Conservation (phyloP, 2,888 invertebrate genomes). For the Idaea straminata region DNA sequence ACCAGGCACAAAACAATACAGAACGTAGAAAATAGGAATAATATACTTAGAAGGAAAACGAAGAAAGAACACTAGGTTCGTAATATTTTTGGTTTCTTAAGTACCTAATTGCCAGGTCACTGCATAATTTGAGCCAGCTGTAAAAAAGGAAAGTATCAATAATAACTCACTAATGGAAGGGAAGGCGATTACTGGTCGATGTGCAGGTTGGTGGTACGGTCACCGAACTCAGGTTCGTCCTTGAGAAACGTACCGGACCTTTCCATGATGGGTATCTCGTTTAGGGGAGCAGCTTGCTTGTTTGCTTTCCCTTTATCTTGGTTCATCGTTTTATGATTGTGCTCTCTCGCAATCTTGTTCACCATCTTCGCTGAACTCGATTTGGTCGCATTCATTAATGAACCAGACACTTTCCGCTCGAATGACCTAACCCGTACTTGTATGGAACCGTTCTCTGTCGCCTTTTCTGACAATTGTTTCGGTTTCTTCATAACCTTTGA, state of each 20-base stretch:
- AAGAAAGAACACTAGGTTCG: too few relatives aligned
- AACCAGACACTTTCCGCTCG: slow-evolving; percentile 49
- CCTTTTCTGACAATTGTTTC: background rate
- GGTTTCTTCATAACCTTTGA: background rate
- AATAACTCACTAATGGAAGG: background rate
- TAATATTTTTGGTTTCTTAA: too few relatives aligned
- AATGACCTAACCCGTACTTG: background rate
- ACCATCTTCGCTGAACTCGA: slow-evolving; percentile 81
- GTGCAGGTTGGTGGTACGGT: slow-evolving; percentile 52
- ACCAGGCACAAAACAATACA: too few relatives aligned
- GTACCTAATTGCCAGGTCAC: background rate
- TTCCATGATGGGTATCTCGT: slow-evolving; percentile 62
- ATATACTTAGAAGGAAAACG: too few relatives aligned
- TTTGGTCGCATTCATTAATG: slow-evolving; percentile 79
- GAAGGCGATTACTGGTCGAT: slow-evolving; percentile 36
- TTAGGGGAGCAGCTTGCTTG: slow-evolving; percentile 19
- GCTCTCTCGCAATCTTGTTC: slow-evolving; percentile 52
- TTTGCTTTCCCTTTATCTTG: slow-evolving; percentile 17
- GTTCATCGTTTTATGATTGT: slow-evolving; percentile 20
- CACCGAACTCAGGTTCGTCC: slow-evolving; percentile 83
- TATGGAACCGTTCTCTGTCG: slow-evolving; percentile 15
- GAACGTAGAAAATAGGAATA: too few relatives aligned
- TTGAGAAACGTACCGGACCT: slow-evolving; percentile 88
- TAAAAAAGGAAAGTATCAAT: background rate
- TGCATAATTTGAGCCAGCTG: background rate